Evolutionary conservation across 2,888 invertebrate species (phyloP).

Genomic region (Meta bourneti): DNA sequence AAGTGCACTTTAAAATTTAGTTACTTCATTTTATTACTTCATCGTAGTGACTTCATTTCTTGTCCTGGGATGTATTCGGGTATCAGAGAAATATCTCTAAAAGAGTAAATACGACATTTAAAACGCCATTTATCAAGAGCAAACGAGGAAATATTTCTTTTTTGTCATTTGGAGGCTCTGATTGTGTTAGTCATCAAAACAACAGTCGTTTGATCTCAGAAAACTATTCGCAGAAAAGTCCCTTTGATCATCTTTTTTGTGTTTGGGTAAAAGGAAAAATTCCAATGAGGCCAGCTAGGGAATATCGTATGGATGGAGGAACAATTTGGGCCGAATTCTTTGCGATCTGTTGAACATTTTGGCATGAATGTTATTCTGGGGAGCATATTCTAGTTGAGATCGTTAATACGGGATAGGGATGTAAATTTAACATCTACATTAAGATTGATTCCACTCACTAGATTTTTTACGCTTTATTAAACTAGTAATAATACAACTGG

Average conservation of each 20-base stretch:
- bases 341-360: not conserved
- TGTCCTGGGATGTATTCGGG: no score
- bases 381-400: not conserved
- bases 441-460: no score
- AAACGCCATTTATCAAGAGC: not conserved
- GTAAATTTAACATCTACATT: not conserved
- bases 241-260: not conserved
- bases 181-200: conserved; percentile 1
- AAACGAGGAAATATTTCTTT: not conserved
- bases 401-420: not conserved
- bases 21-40: no score
- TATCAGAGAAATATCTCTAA: not conserved
- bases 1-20: no score
- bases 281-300: not conserved
- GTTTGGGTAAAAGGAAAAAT: not conserved
- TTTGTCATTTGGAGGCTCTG: not conserved
- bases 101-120: not conserved
- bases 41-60: no score
- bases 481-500: no score
- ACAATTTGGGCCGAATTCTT: not conserved
- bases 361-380: not conserved
- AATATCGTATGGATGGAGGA: not conserved
- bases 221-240: not conserved
- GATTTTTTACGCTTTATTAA: no score
- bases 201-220: not conserved